These are phyloP conservation scores for Lepidochrysops patricia DNA, from an alignment of 2,888 invertebrate genomes.

Conservation along the genomic window DNA sequence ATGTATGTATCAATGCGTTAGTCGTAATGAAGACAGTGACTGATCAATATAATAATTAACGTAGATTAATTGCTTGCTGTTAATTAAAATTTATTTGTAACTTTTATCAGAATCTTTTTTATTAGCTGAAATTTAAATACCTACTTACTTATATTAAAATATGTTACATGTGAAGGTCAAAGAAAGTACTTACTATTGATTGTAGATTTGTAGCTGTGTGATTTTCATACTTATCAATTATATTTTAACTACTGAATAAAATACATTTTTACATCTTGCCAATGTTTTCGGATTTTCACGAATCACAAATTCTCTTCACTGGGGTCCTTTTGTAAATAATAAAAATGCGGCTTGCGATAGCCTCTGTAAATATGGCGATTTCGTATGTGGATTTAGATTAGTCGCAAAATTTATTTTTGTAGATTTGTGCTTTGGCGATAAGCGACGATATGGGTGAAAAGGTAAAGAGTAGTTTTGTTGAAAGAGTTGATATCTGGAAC, in stretches of 20 bases:
- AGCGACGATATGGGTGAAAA: slow-evolving; percentile 1
- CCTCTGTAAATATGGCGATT: slow-evolving; percentile 30
- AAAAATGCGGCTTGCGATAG: slow-evolving; percentile 31
- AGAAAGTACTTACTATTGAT: no score
- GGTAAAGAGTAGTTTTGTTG: slow-evolving; percentile 10
- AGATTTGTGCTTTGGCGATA: slow-evolving; percentile 3
- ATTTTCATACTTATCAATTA: no score
- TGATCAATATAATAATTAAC: neutral
- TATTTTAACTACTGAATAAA: no score
- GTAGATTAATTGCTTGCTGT: neutral
- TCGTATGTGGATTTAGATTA: slow-evolving; percentile 9
- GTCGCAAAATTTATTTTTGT: neutral
- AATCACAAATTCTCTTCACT: slow-evolving; percentile 32
- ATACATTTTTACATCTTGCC: slow-evolving; percentile 13
- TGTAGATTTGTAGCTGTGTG: neutral
- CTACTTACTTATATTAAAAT: no score
- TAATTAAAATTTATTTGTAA: neutral
- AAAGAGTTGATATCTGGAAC: slow-evolving; percentile 43
- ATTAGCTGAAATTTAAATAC: neutral
- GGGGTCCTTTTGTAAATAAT: slow-evolving; percentile 49
- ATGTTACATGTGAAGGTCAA: no score
- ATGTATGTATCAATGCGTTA: neutral
- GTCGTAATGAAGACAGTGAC: neutral
- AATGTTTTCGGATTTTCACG: slow-evolving; percentile 14
- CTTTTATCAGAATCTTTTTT: neutral